Evolutionary conservation across 2,888 invertebrate genomes (phyloP), one percentile per base, ranked within the genome.

Genomic region (Smittia sp.): DNA sequence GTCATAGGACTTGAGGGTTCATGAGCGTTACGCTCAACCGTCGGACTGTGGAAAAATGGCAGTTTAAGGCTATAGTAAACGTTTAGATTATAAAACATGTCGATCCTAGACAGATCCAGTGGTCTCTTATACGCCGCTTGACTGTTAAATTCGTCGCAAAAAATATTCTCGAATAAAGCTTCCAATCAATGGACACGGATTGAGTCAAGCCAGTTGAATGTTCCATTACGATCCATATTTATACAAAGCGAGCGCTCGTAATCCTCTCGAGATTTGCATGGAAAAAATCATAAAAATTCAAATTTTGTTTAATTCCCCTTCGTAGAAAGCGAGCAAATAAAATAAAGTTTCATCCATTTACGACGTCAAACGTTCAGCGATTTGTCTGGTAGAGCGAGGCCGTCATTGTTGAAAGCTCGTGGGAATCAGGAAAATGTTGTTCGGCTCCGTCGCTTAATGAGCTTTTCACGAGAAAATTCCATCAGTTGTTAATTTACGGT

Each of bases 221-320:
- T 27, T 1, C 27, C 15, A 25, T 15, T 7, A 58, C 27, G 62
- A 11, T 62, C 18, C 20, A 63, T 63, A 63, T 63, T 63, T 63
- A 63, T 27, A 63, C 63, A 58, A 58, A 63, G 25, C 22, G 9
- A 58, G 58, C 18, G 18, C 63, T 63, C 63, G 27, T 63, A 63
- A 63, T 63, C 63, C 63, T 63, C 63, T 63, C 25, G 58, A 13
- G 58, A 24, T 6, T 58, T 27, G 27, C 24, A 25, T 27, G 20
- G 27, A 63, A 63, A 27, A 27, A 24, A 27, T n/a, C 63, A 25
- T 63, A 25, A 63, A 63, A 25, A 63, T 63, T 63, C 63, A 63
- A 63, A 63, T 63, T n/a, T 63, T 27, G 27, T 63, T 63, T 63
- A 63, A 63, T 63, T 63, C 63, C n/a, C 27, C n/a, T 25, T 63